phyloP scores from a whole-genome alignment of 1,140 invertebrate genomes.

The Myzus persicae region DNA sequence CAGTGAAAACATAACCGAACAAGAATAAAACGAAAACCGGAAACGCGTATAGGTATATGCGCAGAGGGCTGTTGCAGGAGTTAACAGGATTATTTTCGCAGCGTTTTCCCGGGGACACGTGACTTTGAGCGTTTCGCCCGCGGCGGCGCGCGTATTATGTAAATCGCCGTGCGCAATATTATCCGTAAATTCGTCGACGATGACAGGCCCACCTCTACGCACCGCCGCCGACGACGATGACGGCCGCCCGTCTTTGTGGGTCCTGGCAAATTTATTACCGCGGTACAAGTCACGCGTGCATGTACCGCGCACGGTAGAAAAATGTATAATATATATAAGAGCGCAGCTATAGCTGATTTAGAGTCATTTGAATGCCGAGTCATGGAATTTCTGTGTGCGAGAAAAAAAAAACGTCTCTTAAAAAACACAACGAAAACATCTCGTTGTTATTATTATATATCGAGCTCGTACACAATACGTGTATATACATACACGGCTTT shows the following conservation, averaged over 20 bases:
- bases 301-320: not conserved
- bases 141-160: conserved; percentile 20
- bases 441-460: conserved; percentile 50
- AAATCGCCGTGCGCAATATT: conserved; percentile 14
- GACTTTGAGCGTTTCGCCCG: conserved; percentile 25
- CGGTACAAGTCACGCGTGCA: not conserved
- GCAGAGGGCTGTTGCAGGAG: not conserved
- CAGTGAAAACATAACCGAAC: not conserved
- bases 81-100: conserved; percentile 19
- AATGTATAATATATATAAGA: too few relatives aligned
- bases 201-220: not conserved
- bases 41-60: too few relatives aligned
- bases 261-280: conserved; percentile 18
- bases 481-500: not conserved
- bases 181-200: conserved; percentile 19
- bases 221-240: not conserved
- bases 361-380: conserved; percentile 54
- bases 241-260: conserved; percentile 31
- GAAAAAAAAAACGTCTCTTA: not conserved
- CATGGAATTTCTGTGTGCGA: conserved; percentile 27
- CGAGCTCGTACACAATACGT: not conserved
- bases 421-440: not conserved
- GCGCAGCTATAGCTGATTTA: conserved; percentile 39
- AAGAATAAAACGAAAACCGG: not conserved
- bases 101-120: conserved; percentile 16